Percentiles rank a stretch among this genome's conserved stretches.
These are phyloP conservation scores for Oryzias woworae DNA, from an alignment of 2,113 vertebrate genomes.

Conservation along the genomic window DNA sequence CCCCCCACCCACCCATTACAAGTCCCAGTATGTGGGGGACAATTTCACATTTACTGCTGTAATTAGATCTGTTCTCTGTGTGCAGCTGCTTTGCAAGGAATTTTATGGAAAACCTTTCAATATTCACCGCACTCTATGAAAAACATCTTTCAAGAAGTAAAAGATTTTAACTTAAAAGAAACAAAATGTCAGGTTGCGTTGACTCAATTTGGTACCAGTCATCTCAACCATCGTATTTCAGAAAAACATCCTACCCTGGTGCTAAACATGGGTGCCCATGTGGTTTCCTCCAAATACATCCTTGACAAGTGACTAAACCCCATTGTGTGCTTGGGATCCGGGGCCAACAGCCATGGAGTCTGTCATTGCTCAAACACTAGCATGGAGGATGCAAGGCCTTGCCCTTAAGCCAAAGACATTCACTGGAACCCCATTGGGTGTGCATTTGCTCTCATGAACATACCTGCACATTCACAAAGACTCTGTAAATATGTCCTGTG, in stretches of 20 bases:
- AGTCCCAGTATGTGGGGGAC: slow-evolving; percentile 27
- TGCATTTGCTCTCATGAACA: slow-evolving; percentile 1
- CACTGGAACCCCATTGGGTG: slow-evolving; percentile 5
- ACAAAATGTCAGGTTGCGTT: slow-evolving; percentile 2
- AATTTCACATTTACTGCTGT: slow-evolving; percentile 15
- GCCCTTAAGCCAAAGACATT: slow-evolving; percentile 1
- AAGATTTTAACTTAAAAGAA: neutral
- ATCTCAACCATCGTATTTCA: slow-evolving; percentile 18
- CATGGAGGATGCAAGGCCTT: slow-evolving; percentile 38
- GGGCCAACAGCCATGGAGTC: slow-evolving; percentile 28
- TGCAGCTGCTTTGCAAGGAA: slow-evolving; percentile 22
- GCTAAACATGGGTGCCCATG: slow-evolving; percentile 56
- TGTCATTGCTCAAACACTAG: slow-evolving; percentile 43
- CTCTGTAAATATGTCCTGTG: slow-evolving; percentile 14
- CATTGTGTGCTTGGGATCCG: slow-evolving; percentile 38
- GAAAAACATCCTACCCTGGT: slow-evolving; percentile 30
- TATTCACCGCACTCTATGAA: neutral
- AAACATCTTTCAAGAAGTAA: neutral
- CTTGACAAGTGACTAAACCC: slow-evolving; percentile 36
- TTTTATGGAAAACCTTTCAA: neutral
- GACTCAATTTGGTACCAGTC: slow-evolving; percentile 10
- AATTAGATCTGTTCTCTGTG: slow-evolving; percentile 16
- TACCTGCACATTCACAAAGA: slow-evolving; percentile 3
- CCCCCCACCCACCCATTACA: slow-evolving; percentile 12
- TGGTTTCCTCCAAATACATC: slow-evolving; percentile 42